A percentile compares a stretch with the other conserved stretches of the same genome.
Conservation (phyloP, 2,797 vertebrate genomes). For the Corythornis leucogaster region DNA sequence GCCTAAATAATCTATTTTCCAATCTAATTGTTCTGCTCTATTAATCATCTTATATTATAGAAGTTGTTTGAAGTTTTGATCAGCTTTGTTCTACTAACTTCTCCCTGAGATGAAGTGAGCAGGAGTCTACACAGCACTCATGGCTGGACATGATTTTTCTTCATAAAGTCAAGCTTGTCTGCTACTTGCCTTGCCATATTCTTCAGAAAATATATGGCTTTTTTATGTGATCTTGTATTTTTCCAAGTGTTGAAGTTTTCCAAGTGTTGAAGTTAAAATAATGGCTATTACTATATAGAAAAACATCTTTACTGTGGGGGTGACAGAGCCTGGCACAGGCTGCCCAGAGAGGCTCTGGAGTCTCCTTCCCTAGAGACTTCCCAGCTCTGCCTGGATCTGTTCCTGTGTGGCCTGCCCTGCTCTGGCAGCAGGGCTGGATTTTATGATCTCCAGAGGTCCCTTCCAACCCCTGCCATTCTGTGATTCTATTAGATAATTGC, state of each 20-base stretch:
- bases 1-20: constrained; percentile 34
- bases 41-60: background rate
- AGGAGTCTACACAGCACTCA: background rate
- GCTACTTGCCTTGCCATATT: background rate
- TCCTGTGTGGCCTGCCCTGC: no score
- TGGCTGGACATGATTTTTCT: background rate
- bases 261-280: background rate
- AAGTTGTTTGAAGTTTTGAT: background rate
- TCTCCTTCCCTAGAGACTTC: no score
- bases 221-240: background rate
- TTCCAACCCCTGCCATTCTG: no score
- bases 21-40: constrained; percentile 1
- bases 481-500: background rate
- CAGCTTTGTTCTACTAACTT: background rate
- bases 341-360: no score
- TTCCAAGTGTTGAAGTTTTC: background rate
- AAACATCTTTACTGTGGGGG: no score
- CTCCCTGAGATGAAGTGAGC: background rate
- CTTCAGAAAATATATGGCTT: background rate
- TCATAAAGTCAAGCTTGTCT: background rate
- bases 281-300: no score
- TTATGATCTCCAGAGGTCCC: no score
- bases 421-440: no score
- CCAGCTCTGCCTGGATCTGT: no score
- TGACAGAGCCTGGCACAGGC: no score